Evolutionary conservation across 1,140 invertebrate genomes (phyloP), one percentile per base, ranked within the genome.

Genomic region (Panagrolaimus sp.): DNA sequence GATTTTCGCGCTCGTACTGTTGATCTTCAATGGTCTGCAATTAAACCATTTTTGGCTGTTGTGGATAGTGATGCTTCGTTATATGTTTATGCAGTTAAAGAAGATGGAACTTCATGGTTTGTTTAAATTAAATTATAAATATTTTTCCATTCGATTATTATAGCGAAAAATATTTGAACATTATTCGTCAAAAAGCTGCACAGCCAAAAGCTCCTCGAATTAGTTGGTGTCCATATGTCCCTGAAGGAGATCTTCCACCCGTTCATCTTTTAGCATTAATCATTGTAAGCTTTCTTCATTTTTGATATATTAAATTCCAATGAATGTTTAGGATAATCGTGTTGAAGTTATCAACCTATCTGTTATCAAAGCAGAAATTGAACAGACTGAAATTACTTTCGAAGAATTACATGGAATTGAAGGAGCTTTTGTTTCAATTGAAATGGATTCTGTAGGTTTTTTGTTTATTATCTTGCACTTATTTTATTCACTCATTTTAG

Each of bases 131-230:
- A n/a, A n/a, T n/a, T n/a, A n/a, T n/a, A n/a, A n/a, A n/a, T n/a
- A n/a, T n/a, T n/a, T n/a, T n/a, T n/a, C n/a, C n/a, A n/a, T n/a
- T n/a, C n/a, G n/a, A n/a, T n/a, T n/a, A n/a, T n/a, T n/a, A n/a
- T n/a, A n/a, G 51, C 8, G 51, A 57, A 20, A 57, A 57, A 27
- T 57, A 57, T 27, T 8, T 57, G 13, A 57, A 57, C 8, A 20
- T 57, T 20, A 57, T 57, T 27, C 11, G n/a, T 11, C 20, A 57
- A 11, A 20, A 27, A 11, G 5, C 51, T 11, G 11, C 20, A 11
- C 20, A 57, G n/a, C n/a, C 20, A 20, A 57, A 57, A 27, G 51
- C 20, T n/a, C 20, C 51, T n/a, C 51, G 51, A n/a, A 57, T 57
- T 27, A 57, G 51, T 8, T 57, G 51, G 51, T 57, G 51, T 57